A percentile compares a stretch with the other conserved stretches of the same genome.
Conservation (phyloP, 2,888 invertebrate genomes). For the Drosophila parthenogenetica region DNA sequence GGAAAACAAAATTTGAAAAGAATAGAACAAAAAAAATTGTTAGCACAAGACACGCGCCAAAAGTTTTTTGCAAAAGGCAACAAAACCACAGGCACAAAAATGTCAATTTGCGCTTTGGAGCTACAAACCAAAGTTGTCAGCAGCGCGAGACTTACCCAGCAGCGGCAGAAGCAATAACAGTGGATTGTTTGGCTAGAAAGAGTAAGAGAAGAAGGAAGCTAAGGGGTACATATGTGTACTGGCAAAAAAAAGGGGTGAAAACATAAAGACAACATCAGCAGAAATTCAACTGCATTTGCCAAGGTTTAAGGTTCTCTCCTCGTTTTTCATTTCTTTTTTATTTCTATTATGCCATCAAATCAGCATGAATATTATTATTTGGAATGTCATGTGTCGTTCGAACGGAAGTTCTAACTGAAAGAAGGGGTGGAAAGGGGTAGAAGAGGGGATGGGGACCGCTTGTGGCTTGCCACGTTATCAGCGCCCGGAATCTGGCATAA, state of each 20-base stretch:
- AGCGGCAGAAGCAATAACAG: constrained; percentile 22
- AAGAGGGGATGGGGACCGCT: constrained; percentile 35
- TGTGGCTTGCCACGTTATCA: constrained; percentile 66
- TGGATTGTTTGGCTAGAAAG: background rate
- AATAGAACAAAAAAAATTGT: constrained; percentile 53
- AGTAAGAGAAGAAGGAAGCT: background rate
- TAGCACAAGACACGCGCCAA: constrained; percentile 69
- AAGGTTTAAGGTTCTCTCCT: constrained; percentile 41
- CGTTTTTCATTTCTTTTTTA: constrained; percentile 7
- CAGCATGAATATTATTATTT: constrained; percentile 77
- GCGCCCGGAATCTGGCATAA: constrained; percentile 64
- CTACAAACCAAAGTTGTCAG: constrained; percentile 57
- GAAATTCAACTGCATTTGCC: constrained; percentile 53
- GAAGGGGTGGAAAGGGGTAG: background rate
- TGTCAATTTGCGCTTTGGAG: constrained; percentile 76
- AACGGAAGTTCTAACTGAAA: constrained; percentile 3
- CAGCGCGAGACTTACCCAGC: constrained; percentile 15
- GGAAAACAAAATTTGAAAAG: constrained; percentile 17
- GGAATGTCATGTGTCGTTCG: constrained; percentile 58
- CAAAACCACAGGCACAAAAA: constrained; percentile 74
- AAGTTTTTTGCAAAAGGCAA: constrained; percentile 52
- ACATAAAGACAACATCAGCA: constrained; percentile 67
- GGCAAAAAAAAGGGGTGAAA: constrained; percentile 1
- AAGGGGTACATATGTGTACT: background rate
- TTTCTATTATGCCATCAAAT: constrained; percentile 70